Evolutionary conservation across 2,797 vertebrate species (phyloP), one percentile per base, ranked within the genome.

Genomic region (Moxostoma hubbsi): DNA sequence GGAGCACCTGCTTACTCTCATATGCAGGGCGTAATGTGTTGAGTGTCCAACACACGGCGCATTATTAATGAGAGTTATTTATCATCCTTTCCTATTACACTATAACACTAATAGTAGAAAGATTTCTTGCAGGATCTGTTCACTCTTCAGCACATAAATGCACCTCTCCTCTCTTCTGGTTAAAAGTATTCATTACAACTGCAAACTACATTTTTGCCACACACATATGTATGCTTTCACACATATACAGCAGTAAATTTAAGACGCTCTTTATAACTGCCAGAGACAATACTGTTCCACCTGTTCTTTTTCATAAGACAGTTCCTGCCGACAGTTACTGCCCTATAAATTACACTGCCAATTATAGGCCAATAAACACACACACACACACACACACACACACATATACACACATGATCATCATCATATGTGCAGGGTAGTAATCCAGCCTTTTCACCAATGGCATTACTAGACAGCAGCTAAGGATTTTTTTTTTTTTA

Each of bases 261-360:
- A 85, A 77, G 66, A 76, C 84, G 87, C 92, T 93, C 91, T 92
- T 93, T 93, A 93, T 87, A 84, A 82, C 84, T 87, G 91, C 90
- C 92, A 91, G 88, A 89, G 87, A 81, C 85, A 90, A 90, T 87
- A 85, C 87, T 87, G 84, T 91, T 90, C 89, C 93, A 93, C 92
- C 93, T 93, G 92, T 90, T 93, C 85, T 85, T 85, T 92, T 91
- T 68, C 58, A 80, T 73, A 64, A 59, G 73, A 75, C 13, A 53
- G 69, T 63, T 83, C 2, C 24, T 24, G 24, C 24, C 80, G 89
- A 88, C 90, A 86, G 87, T 93, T 92, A 93, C 91, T 88, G 88
- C 89, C 83, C 89, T 86, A 89, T 92, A 92, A 93, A 93, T 93
- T 93, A 93, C 92, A 90, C 90, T 83, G 77, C 88, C 89, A 89